Percentiles rank a stretch among this genome's conserved stretches.
These are phyloP conservation scores for Drosophila persimilis DNA, from an alignment of 1,140 invertebrate genomes.

Conservation along the genomic window DNA sequence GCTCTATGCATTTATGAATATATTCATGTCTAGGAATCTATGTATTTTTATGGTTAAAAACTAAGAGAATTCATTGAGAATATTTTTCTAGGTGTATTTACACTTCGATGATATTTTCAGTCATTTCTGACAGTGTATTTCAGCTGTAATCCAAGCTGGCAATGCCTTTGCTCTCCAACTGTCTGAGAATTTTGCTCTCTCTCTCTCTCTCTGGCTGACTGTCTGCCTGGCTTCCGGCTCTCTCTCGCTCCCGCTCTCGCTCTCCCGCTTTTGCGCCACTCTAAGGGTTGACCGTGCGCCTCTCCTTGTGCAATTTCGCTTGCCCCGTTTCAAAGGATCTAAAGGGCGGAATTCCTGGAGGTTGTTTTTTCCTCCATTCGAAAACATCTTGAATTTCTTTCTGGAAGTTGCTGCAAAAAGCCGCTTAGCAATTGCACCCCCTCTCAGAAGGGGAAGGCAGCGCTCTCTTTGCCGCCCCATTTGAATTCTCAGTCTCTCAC, in stretches of 20 bases:
- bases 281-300: conserved; percentile 7
- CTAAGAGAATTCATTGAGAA: not conserved
- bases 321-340: not conserved
- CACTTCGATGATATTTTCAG: too few species aligned
- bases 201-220: conserved; percentile 9
- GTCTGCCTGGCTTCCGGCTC: conserved; percentile 7
- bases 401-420: conserved; percentile 1
- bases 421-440: conserved; percentile 39
- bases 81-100: too few species aligned
- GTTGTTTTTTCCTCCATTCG: conserved; percentile 6
- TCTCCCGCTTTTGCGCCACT: not conserved
- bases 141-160: conserved; percentile 12
- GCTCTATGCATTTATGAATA: too few species aligned
- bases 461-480: too few species aligned
- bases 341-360: conserved; percentile 13
- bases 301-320: not conserved
- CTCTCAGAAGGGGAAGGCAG: not conserved
- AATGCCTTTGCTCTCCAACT: conserved; percentile 23
- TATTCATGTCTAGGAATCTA: too few species aligned
- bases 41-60: too few species aligned
- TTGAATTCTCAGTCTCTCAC: conserved; percentile 11
- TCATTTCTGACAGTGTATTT: conserved; percentile 41
- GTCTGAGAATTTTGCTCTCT: not conserved
- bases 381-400: conserved; percentile 2
- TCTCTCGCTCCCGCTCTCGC: conserved; percentile 5